These are phyloP conservation scores for Hesperophylax magnus DNA, from an alignment of 1,140 invertebrate genomes.

Conservation along the genomic window DNA sequence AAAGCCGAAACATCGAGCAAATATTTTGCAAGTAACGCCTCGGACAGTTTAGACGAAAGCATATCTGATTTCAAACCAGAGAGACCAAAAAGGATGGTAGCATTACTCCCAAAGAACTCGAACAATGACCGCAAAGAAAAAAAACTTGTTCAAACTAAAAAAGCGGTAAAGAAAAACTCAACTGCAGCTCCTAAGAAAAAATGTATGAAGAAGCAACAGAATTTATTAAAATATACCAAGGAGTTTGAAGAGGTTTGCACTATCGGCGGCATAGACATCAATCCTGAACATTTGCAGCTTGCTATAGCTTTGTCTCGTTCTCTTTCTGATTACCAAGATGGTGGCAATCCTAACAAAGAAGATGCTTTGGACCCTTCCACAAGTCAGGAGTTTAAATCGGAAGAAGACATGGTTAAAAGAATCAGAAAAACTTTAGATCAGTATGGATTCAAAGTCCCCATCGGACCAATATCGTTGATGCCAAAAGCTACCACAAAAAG, in stretches of 20 bases:
- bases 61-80: slow-evolving; percentile 32
- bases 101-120: slow-evolving; percentile 20
- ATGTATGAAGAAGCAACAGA: slow-evolving; percentile 62
- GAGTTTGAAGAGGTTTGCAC: slow-evolving; percentile 65
- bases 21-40: neutral
- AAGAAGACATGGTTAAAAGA: slow-evolving; percentile 53
- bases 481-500: slow-evolving; percentile 48
- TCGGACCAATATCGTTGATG: slow-evolving; percentile 1
- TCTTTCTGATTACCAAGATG: slow-evolving; percentile 59
- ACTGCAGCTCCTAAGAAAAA: slow-evolving; percentile 10
- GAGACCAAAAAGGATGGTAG: slow-evolving; percentile 8
- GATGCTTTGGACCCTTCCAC: slow-evolving; percentile 45
- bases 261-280: slow-evolving; percentile 66
- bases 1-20: slow-evolving; percentile 10
- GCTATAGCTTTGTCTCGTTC: slow-evolving; percentile 73
- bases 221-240: slow-evolving; percentile 62
- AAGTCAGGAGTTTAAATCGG: slow-evolving; percentile 36
- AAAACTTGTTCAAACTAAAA: slow-evolving; percentile 17
- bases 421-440: slow-evolving; percentile 59
- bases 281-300: slow-evolving; percentile 71
- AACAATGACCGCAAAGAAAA: slow-evolving; percentile 23
- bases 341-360: slow-evolving; percentile 54
- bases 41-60: slow-evolving; percentile 29
- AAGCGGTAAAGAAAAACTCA: neutral
- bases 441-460: slow-evolving; percentile 59